A percentile compares a stretch with the other conserved stretches of the same genome.
These are phyloP conservation scores for Morelia viridis DNA, from an alignment of 2,797 vertebrate genomes.

Conservation along the genomic window DNA sequence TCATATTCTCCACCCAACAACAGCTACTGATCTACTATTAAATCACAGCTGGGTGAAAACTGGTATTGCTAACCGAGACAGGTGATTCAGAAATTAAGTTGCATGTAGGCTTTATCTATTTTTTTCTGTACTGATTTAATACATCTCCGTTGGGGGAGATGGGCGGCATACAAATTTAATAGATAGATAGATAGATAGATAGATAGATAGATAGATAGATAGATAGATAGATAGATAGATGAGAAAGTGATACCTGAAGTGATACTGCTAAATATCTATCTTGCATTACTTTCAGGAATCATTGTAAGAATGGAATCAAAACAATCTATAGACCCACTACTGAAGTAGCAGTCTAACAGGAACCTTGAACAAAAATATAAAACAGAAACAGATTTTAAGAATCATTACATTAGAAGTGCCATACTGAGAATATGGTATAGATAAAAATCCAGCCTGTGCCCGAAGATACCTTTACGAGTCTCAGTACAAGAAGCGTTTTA, in stretches of 20 bases:
- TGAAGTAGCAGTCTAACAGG: neutral
- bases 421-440: neutral
- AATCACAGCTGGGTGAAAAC: neutral
- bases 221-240: neutral
- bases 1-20: neutral
- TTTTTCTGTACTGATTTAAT: neutral
- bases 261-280: neutral
- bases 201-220: too few relatives aligned
- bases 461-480: neutral
- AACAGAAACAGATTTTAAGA: too few relatives aligned
- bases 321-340: neutral
- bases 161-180: too few relatives aligned
- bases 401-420: neutral
- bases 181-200: too few relatives aligned
- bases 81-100: neutral
- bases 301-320: neutral
- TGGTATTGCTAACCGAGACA: neutral
- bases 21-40: neutral
- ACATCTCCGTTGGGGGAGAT: too few relatives aligned
- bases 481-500: neutral
- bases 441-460: neutral
- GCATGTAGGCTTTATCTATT: neutral
- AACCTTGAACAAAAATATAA: too few relatives aligned
- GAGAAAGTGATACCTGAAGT: neutral
- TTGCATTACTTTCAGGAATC: neutral